These are phyloP conservation scores for Aleiodes alternator DNA, from an alignment of 2,888 invertebrate species.

Conservation along the genomic window DNA sequence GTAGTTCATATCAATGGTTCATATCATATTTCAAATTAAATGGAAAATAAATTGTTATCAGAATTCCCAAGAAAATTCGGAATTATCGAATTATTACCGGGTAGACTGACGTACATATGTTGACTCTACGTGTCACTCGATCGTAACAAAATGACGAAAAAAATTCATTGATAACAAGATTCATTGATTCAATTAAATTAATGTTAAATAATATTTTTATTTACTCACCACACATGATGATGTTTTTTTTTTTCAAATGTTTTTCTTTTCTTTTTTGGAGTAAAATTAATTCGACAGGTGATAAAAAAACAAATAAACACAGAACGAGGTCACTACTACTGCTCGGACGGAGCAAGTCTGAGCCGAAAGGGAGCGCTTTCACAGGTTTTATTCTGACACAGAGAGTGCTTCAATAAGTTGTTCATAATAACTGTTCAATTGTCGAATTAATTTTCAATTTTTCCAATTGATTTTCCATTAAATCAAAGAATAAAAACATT, in stretches of 20 bases:
- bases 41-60: no score
- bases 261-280: background rate
- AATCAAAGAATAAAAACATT: background rate
- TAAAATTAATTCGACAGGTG: background rate
- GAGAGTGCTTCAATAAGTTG: no score
- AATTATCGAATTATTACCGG: constrained; percentile 8
- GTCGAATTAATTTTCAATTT: no score
- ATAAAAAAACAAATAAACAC: constrained; percentile 21
- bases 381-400: constrained; percentile 57
- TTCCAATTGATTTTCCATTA: no score
- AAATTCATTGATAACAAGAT: background rate
- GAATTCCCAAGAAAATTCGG: background rate
- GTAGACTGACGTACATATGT: constrained; percentile 11
- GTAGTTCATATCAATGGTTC: no score
- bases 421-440: no score
- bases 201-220: background rate
- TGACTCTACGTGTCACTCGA: constrained; percentile 8
- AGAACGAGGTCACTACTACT: constrained; percentile 45
- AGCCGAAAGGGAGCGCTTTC: constrained; percentile 49
- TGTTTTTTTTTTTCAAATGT: background rate
- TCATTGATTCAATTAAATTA: background rate
- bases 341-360: constrained; percentile 52
- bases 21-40: no score
- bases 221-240: constrained; percentile 25
- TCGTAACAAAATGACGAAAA: background rate